Evolutionary conservation across 2,797 vertebrate genomes (phyloP), one percentile per base, ranked within the genome.

Genomic region (Podargus strigoides): DNA sequence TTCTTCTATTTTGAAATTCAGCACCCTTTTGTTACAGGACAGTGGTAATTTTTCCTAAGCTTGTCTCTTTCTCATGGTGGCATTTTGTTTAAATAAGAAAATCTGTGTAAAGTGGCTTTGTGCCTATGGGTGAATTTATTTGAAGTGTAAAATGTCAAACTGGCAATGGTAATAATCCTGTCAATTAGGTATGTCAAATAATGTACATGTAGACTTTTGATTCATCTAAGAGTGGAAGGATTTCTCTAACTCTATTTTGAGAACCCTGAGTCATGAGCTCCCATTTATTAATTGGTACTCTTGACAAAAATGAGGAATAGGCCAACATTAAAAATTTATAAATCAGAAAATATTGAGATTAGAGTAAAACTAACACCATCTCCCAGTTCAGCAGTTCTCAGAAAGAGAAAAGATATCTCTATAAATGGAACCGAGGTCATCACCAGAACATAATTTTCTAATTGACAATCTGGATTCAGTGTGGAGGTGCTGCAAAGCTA

Each of bases 61-160:
- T 46, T 89, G 44, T 95, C 91, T 97, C 87, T 74, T 90, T 94
- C 66, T 88, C 66, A 47, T 78, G n/a, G 30, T 96, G 93, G 92
- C 88, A 95, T 96, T 97, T 96, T 96, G 56, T 92, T 98, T 91
- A 95, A 96, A 94, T 90, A 96, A 97, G 85, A 95, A 96, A 97
- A 97, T 96, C 90, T 93, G 75, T 93, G 79, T 89, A 90, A 96
- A 97, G 83, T 90, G 85, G 21, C 52, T 97, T 94, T 97, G 79
- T 95, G 93, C 75, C 78, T 96, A 89, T 93, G 96, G 91, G 78
- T 94, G 92, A 94, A 97, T 97, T 96, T 97, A 83, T 96, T 95
- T 96, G 91, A 97, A 96, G 93, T 92, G 70, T 92, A 97, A 97
- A 96, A 95, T 96, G 96, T 97, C 94, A 96, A 95, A 94, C 96